Percentiles rank a stretch among this genome's conserved stretches.
Evolutionary conservation across 2,113 vertebrate species (phyloP).

Genomic region (Lanius collurio): DNA sequence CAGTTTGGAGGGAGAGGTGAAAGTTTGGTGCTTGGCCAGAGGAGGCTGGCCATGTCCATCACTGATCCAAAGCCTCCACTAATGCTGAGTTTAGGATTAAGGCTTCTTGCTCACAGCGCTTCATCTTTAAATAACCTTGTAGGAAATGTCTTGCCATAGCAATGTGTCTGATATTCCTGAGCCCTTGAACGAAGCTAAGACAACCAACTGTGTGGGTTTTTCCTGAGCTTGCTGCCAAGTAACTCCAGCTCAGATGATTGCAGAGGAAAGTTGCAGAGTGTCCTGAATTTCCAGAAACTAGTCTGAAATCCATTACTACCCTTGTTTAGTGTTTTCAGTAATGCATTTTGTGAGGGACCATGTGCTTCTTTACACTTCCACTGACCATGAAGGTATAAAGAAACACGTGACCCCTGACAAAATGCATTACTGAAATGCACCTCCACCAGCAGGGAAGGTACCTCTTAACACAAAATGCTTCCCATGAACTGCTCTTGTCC

Average conservation of each 20-base stretch:
- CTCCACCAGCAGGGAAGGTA: neutral
- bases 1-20: neutral
- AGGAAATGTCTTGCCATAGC: neutral
- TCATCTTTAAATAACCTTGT: neutral
- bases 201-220: neutral
- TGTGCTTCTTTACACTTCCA: neutral
- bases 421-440: neutral
- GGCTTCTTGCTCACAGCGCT: neutral
- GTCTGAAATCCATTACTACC: neutral
- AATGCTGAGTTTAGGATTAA: neutral
- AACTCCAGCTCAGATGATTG: neutral
- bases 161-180: neutral
- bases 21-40: neutral
- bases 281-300: neutral
- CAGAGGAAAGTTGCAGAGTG: neutral
- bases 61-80: neutral
- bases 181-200: neutral
- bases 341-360: neutral
- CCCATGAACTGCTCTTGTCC: neutral
- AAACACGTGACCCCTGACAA: neutral
- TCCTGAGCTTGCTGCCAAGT: neutral
- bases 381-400: neutral
- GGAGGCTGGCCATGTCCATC: neutral
- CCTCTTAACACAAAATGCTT: rapidly evolving
- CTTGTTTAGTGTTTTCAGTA: neutral